Evolutionary conservation across 2,888 invertebrate species (phyloP), one percentile per base, ranked within the genome.

Genomic region (Drosophila paramelanica): DNA sequence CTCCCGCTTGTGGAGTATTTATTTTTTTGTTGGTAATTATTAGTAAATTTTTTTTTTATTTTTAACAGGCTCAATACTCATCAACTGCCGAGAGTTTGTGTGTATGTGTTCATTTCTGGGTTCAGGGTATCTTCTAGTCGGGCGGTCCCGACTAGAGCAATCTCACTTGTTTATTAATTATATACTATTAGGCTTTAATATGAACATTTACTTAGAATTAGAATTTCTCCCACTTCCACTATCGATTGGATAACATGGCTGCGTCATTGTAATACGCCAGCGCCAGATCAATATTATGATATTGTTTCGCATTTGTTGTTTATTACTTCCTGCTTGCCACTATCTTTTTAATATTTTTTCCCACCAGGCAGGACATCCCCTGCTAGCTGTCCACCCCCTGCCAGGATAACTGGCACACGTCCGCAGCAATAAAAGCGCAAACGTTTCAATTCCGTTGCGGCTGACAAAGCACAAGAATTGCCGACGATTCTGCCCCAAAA

Each of bases 391-490:
- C 53, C 61, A 55, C 49, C 61, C 66, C 50, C 47, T 47, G 66
- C 11, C 51, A 62, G 67, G 39, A 61, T 43, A 49, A 53, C 27
- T 65, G 87, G 71, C 86, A 77, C 84, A 84, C 86, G 86, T 88
- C 56, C 86, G 67, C 42, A 65, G 75, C 81, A 84, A 86, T 86
- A 86, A 86, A 86, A 80, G 83, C 69, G 89, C 86, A 88, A 88
- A 88, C 86, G 86, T 76, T 74, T 78, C 84, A 82, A 89, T 89
- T 89, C 89, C 82, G 90, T 76, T 82, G 83, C 90, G 90, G 88
- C 88, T 90, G 90, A 90, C 91, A 91, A 91, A 90, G 84, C 90
- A 90, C 81, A 87, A 83, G 73, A 82, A 78, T 81, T 76, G 77
- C 76, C 71, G 67, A 45, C 56, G 71, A 68, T 81, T 73, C 82